Conservation (phyloP, 2,797 vertebrate species). For the Notamacropus eugenii region DNA sequence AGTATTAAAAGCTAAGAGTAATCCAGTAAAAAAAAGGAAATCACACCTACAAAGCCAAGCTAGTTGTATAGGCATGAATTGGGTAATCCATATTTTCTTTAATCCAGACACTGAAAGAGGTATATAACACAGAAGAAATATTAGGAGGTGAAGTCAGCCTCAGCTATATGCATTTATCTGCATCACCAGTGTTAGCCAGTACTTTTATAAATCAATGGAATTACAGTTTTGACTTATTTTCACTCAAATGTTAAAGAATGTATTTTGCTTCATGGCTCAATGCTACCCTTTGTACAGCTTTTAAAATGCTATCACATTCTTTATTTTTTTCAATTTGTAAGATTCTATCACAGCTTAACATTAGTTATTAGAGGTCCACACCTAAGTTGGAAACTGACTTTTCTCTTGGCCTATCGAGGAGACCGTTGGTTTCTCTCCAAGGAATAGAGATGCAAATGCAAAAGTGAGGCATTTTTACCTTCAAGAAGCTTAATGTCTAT, state of each 20-base stretch:
- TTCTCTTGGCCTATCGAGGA: not conserved
- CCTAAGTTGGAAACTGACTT: not conserved
- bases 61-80: not conserved
- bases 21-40: not conserved
- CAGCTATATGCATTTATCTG: not conserved
- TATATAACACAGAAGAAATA: not conserved
- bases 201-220: not conserved
- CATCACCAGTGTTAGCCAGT: not conserved
- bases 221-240: not conserved
- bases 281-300: not conserved
- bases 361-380: not conserved
- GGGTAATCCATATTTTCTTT: not conserved
- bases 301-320: not conserved
- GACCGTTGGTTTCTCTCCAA: not conserved
- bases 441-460: not conserved
- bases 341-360: not conserved
- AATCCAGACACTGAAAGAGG: not conserved
- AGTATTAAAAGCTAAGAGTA: constrained; percentile 16
- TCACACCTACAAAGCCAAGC: not conserved
- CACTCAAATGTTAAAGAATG: constrained; percentile 2
- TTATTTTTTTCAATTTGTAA: not conserved
- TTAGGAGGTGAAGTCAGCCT: not conserved
- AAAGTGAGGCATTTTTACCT: not conserved
- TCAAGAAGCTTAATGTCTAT: not conserved
- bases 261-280: not conserved